A percentile compares a stretch with the other conserved stretches of the same genome.
These are phyloP conservation scores for Ochotona princeps DNA, from an alignment of 2,113 vertebrate species.

Conservation along the genomic window DNA sequence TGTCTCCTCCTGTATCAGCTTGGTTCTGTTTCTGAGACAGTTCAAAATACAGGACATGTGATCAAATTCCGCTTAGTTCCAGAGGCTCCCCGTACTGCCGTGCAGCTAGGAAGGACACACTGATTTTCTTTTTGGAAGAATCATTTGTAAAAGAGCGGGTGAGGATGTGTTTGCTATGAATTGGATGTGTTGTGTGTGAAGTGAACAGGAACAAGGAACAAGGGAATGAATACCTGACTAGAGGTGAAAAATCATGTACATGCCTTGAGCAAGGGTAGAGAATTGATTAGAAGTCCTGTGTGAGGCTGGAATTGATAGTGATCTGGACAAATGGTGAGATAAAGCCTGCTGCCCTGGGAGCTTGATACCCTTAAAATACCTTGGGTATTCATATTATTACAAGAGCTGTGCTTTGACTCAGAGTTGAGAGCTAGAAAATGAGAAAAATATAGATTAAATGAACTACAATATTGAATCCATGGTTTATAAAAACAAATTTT, in stretches of 20 bases:
- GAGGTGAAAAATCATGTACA: slow-evolving; percentile 16
- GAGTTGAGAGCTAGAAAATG: neutral
- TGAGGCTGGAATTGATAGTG: neutral
- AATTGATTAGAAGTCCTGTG: slow-evolving; percentile 15
- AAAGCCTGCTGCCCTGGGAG: too few species aligned
- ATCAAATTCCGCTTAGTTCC: neutral
- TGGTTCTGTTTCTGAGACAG: neutral
- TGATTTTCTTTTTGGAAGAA: slow-evolving; percentile 41
- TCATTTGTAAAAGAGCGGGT: slow-evolving; percentile 7
- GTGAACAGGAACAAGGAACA: slow-evolving; percentile 13
- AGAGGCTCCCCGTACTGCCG: neutral
- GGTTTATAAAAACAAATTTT: neutral
- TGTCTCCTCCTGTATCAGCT: neutral
- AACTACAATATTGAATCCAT: neutral
- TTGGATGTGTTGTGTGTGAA: slow-evolving; percentile 60
- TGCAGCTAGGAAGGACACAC: slow-evolving; percentile 32
- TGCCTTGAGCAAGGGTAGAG: neutral
- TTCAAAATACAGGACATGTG: neutral
- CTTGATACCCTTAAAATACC: neutral
- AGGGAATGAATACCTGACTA: neutral
- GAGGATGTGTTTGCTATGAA: slow-evolving; percentile 11
- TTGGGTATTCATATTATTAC: neutral
- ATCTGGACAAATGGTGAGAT: neutral
- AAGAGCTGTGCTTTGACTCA: neutral
- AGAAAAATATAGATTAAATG: neutral